These are phyloP conservation scores for Netelia melanura DNA, from an alignment of 2,888 invertebrate genomes.

Conservation along the genomic window DNA sequence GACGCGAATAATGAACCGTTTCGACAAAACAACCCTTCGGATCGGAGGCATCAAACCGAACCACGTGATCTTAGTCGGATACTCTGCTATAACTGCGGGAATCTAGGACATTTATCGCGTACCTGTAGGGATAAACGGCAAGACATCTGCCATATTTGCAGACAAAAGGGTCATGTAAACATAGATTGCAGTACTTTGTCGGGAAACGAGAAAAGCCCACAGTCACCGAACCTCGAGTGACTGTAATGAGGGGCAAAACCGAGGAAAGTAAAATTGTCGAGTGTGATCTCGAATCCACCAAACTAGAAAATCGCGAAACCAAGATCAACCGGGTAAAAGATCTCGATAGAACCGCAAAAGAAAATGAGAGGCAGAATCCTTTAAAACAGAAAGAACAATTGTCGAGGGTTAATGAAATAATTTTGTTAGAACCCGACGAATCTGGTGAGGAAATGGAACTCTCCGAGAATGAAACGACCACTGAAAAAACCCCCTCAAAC, in stretches of 20 bases:
- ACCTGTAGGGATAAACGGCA: conserved; percentile 41
- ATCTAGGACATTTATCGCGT: conserved; percentile 39
- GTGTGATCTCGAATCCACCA: neutral
- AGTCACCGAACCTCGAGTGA: conserved; percentile 34
- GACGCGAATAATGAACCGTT: neutral
- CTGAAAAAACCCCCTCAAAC: neutral
- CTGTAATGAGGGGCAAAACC: conserved; percentile 5
- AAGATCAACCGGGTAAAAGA: conserved; percentile 30
- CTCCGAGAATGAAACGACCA: neutral
- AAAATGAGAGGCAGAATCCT: too few species aligned
- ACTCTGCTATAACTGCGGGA: conserved; percentile 48
- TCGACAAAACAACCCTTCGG: neutral
- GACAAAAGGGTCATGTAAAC: conserved; percentile 40
- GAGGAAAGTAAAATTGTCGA: conserved; percentile 42
- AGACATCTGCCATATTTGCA: conserved; percentile 36
- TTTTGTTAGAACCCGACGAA: neutral
- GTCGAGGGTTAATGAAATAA: neutral
- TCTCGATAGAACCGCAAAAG: neutral
- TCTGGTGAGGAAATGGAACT: conserved; percentile 2
- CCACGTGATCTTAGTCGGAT: conserved; percentile 21
- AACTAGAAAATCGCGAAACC: conserved; percentile 34
- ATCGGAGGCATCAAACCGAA: neutral
- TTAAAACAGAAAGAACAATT: neutral
- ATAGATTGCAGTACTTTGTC: conserved; percentile 37
- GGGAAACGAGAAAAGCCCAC: conserved; percentile 52